A percentile compares a stretch with the other conserved stretches of the same genome.
These are phyloP conservation scores for Lutjanus argentimaculatus DNA, from an alignment of 2,797 vertebrate species.

Conservation along the genomic window DNA sequence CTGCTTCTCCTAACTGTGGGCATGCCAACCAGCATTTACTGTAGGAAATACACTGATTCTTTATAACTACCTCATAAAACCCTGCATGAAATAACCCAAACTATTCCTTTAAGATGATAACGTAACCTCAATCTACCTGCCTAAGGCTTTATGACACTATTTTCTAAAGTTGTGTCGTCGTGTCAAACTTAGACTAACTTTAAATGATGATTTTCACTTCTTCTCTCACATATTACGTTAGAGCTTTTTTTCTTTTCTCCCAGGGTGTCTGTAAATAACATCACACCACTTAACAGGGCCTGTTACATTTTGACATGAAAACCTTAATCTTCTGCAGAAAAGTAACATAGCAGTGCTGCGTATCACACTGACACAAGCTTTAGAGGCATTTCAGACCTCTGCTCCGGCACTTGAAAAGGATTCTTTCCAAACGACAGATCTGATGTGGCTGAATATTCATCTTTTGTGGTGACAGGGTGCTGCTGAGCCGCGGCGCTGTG, in stretches of 20 bases:
- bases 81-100: no score
- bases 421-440: constrained; percentile 12
- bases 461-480: constrained; percentile 17
- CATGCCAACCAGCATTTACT: no score
- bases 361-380: neutral
- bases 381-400: neutral
- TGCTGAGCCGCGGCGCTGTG: constrained; percentile 5
- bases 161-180: neutral
- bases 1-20: no score
- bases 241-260: neutral
- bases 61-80: no score
- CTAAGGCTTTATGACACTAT: neutral
- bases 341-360: neutral
- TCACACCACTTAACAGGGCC: neutral
- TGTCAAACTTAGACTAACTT: neutral
- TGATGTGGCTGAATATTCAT: constrained; percentile 42
- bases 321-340: constrained; percentile 1
- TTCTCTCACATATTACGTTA: neutral
- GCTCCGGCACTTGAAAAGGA: neutral
- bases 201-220: neutral
- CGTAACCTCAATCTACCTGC: neutral
- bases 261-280: neutral
- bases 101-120: neutral
- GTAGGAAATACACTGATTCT: no score
- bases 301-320: neutral